phyloP scores from a whole-genome alignment of 2,113 vertebrate genomes.

The Stegastes partitus region DNA sequence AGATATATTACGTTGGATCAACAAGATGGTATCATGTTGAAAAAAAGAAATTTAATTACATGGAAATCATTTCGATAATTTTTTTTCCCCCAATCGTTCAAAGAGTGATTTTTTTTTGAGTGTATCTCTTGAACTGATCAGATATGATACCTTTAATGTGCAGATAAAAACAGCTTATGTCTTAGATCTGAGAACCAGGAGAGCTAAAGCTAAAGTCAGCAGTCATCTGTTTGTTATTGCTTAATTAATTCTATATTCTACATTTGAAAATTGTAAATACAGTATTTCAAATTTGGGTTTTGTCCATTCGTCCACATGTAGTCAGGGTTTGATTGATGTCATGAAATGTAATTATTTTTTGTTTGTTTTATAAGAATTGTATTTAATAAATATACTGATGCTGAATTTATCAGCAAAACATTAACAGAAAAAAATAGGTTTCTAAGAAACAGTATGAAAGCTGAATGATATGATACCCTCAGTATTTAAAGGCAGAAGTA shows the following conservation, averaged over 20 bases:
- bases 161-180: background rate
- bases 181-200: background rate
- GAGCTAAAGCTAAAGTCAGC: background rate
- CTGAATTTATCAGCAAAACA: too few species aligned
- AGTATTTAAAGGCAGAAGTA: background rate
- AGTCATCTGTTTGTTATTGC: background rate
- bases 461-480: background rate
- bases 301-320: too few species aligned
- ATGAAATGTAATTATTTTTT: too few species aligned
- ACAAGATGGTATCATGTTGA: too few species aligned
- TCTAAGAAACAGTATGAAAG: background rate
- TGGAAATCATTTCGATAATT: too few species aligned
- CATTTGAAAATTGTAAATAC: background rate
- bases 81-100: too few species aligned
- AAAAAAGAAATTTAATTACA: too few species aligned
- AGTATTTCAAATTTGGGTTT: background rate
- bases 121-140: background rate
- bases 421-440: background rate
- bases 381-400: too few species aligned
- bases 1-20: too few species aligned
- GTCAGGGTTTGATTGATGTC: too few species aligned
- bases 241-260: background rate
- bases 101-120: too few species aligned
- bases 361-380: too few species aligned
- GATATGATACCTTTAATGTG: background rate